Evolutionary conservation across 2,797 vertebrate genomes (phyloP), one percentile per base, ranked within the genome.

Genomic region (Brachymystax lenok): DNA sequence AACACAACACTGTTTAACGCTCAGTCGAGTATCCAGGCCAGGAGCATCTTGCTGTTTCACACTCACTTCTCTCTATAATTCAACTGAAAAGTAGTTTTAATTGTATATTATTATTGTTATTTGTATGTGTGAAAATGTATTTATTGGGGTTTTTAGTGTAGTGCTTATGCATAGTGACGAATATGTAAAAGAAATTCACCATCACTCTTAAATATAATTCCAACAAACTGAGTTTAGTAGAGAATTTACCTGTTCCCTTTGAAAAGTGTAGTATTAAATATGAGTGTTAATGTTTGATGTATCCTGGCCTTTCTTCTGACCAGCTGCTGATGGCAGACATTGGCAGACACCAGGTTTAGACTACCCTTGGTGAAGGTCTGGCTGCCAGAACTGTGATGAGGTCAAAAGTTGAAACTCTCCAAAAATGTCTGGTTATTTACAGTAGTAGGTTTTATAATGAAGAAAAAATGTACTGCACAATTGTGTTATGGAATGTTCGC

Each of bases 1-100:
- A 46, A 46, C 40, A 84, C 85, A 85, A 81, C 80, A 80, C 84
- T 81, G 86, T 91, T 91, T 90, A 90, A 86, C 79, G 86, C 91
- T 88, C 79, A 16, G 73, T 54, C 56, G 82, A 85, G 73, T 83
- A 80, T 86, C 80, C 80, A 71, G 76, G 85, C 77, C 83, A 76
- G 78, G 81, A 86, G 82, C 73, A 86, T 74, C 51, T 59, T 30
- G 12, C 17, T 13, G n/a, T 24, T 3, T 16, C 21, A 82, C 56
- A 83, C 73, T 79, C 74, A 63, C 71, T 74, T 72, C 71, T 74
- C 73, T 63, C 24, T 63, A 46, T 46, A 12, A 46, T 63, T 63
- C 21, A 61, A 24, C 59, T 6, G n/a, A 61, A 61, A 7, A 61
- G 12, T 6, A n/a, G 3, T 24, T 24, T 63, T 8, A 24, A 5